Base-by-base conservation (phyloP, 2,888 invertebrate species). In the Himalopsyche japonica region DNA sequence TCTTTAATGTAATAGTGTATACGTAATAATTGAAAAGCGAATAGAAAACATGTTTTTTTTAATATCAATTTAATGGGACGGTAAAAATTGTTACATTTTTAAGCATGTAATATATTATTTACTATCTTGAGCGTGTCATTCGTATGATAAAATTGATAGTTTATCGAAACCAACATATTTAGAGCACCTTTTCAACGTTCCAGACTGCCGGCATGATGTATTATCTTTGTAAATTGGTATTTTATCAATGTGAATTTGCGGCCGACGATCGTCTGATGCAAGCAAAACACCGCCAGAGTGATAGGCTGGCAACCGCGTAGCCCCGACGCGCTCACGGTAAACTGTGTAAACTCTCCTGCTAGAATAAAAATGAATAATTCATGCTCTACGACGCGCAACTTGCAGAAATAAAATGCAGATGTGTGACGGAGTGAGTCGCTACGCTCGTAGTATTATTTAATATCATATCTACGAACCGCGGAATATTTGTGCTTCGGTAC, bases 321-420 rank as follows among this genome's bases (percentile, higher is more conserved):
- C 49, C n/a, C 27, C 82, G 57, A 76, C 48, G 76, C 70, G 82
- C 80, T 80, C 57, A 49, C 77, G 80, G 82, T 48, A 78, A 83
- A 82, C 82, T 85, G 79, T 81, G 64, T 80, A 80, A 81, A 83
- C 82, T 80, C 32, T 48, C 37, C 70, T 81, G 78, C 85, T 82
- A 83, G 85, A 85, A 85, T 85, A 85, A 77, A 32, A 80, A 84
- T 86, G 84, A 84, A 86, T 86, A 84, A 86, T 86, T 86, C 86
- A 86, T 84, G 76, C 78, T n/a, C 30, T 48, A 57, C 20, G 77
- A 20, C 34, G 57, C n/a, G 64, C 84, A 76, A 30, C 48, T 49
- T 76, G 82, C 85, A 34, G 80, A 80, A 84, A 84, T 84, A 84
- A 84, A 86, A 84, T 80, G 81, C 84, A 84, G 84, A 86, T 84